Evolutionary conservation across 2,888 invertebrate species (phyloP).

Genomic region (Andrena fulva): DNA sequence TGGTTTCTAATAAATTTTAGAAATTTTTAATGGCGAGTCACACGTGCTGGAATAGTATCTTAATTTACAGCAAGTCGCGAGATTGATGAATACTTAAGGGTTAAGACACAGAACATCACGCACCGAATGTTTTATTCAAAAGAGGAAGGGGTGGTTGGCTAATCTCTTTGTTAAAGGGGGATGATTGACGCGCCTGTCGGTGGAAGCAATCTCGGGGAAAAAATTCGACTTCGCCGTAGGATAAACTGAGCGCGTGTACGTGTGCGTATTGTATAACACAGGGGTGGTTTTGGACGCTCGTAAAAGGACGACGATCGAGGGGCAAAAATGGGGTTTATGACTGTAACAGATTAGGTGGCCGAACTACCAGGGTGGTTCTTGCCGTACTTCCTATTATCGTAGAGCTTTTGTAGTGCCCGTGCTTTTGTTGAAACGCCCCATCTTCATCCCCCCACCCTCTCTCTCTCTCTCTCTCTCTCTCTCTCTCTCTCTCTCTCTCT

Average conservation of each 20-base stretch:
- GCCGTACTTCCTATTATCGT: constrained; percentile 73
- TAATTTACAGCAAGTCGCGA: background rate
- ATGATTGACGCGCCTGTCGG: constrained; percentile 31
- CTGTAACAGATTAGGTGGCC: constrained; percentile 83
- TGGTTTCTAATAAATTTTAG: background rate
- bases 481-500: constrained; percentile 19
- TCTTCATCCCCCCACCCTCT: constrained; percentile 28
- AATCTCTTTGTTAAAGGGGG: constrained; percentile 33
- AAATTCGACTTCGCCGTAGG: constrained; percentile 43
- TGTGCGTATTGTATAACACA: constrained; percentile 26
- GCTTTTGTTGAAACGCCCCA: constrained; percentile 69
- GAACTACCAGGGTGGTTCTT: constrained; percentile 75
- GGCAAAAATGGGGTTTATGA: constrained; percentile 83
- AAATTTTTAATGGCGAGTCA: background rate
- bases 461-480: constrained; percentile 31
- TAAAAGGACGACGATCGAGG: constrained; percentile 65
- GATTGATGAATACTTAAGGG: constrained; percentile 4
- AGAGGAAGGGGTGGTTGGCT: background rate
- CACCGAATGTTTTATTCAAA: constrained; percentile 3
- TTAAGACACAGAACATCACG: background rate
- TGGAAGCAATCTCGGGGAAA: constrained; percentile 52
- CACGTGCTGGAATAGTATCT: no score
- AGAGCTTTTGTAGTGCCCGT: constrained; percentile 71
- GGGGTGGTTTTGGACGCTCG: constrained; percentile 62
- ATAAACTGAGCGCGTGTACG: constrained; percentile 5